Evolutionary conservation across 2,113 vertebrate genomes (phyloP).

Genomic region (Pitta sordida): DNA sequence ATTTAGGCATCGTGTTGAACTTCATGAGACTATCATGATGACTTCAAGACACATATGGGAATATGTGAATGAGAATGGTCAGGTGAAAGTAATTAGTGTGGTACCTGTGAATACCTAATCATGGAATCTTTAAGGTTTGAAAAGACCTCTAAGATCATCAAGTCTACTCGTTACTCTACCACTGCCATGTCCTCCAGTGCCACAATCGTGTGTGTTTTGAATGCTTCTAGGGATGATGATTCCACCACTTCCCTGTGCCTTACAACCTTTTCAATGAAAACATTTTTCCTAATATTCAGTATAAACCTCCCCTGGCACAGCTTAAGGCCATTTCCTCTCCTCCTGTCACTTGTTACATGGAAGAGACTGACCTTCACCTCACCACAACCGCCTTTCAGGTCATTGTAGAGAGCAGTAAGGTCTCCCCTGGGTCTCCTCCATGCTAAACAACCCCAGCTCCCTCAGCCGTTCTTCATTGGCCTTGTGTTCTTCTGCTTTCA

Average conservation of each 20-base stretch:
- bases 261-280: background rate
- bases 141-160: background rate
- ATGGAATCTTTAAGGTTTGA: background rate
- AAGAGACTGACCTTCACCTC: background rate
- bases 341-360: background rate
- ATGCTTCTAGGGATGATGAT: background rate
- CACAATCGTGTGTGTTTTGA: background rate
- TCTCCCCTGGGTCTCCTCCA: background rate
- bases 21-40: background rate
- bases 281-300: background rate
- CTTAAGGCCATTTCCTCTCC: background rate
- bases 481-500: background rate
- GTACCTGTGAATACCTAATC: background rate
- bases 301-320: background rate
- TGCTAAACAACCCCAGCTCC: background rate
- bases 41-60: background rate
- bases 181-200: background rate
- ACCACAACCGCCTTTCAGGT: background rate
- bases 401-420: background rate
- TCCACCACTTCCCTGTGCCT: background rate
- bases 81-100: background rate
- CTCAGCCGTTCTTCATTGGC: background rate
- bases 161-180: background rate
- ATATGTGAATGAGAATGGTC: background rate
- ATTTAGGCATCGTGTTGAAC: background rate